These are phyloP conservation scores for Cydia fagiglandana DNA, from an alignment of 1,140 invertebrate species.

Conservation along the genomic window DNA sequence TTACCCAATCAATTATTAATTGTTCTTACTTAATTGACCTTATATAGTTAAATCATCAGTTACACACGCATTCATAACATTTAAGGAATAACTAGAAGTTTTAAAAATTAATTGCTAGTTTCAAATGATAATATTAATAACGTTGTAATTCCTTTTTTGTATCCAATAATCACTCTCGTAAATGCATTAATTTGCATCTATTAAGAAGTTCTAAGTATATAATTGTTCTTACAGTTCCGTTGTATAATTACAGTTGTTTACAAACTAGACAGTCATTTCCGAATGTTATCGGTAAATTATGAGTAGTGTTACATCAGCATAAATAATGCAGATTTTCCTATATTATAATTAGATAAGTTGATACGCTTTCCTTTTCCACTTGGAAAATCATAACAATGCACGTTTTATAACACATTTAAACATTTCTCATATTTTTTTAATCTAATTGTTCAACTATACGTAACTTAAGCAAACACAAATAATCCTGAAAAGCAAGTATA, in stretches of 20 bases:
- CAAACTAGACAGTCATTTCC: constrained; percentile 10
- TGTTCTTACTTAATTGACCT: constrained; percentile 16
- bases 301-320: neutral
- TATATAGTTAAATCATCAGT: neutral
- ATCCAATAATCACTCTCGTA: neutral
- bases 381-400: neutral
- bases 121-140: constrained; percentile 3
- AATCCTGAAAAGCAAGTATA: constrained; percentile 7
- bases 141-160: neutral
- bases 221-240: neutral
- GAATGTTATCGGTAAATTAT: neutral
- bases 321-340: neutral
- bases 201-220: neutral
- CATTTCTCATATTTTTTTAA: neutral
- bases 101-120: neutral
- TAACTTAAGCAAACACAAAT: neutral
- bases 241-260: neutral
- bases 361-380: constrained; percentile 1
- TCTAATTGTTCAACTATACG: neutral
- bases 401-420: neutral
- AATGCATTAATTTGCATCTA: neutral
- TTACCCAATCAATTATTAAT: constrained; percentile 29
- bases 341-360: neutral
- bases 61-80: neutral
- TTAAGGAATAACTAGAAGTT: neutral